Base-by-base conservation (phyloP, 1,140 invertebrate species). In the Pararge aegeria region DNA sequence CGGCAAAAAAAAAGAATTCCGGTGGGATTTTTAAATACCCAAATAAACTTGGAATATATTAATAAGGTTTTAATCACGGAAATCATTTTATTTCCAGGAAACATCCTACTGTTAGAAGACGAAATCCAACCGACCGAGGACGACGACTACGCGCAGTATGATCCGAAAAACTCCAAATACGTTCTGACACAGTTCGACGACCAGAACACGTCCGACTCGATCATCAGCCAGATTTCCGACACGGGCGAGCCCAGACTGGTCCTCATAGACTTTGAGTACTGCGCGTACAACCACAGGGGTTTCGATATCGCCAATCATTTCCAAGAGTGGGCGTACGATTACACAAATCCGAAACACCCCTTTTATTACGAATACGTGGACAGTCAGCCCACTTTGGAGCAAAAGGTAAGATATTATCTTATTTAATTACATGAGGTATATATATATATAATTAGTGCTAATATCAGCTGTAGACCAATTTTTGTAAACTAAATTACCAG, bases 231-330 rank as follows among this genome's bases (percentile, higher is more conserved):
- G 1, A 76, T 81, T 5, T 86, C 87, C 0, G 93, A 92, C 58
- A 91, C 88, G 1, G 83, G 85, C 5, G 92, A 93, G 61, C 90
- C 92, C n/a, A 92, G 93, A 68, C 79, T 97, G 21, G 94, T 95
- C 10, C 91, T 97, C 19, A 97, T 97, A 76, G 97, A 98, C 82
- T 98, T 96, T 86, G 97, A 98, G 87, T 98, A 98, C 80, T 97
- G 96, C 80, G 95, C 96, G 0, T 98, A 98, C 86, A 98, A 98
- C 82, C 97, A 97, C 81, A 66, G 98, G 61, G 97, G 95, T 0
- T 99, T 98, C 90, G 98, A 99, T 89, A 90, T 99, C 55, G 98
- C 97, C 2, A 99, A 99, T 90, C 98, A 99, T 80, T 98, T 99
- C 83, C 93, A 96, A 63, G 98, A 99, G 88, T 99, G 97, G 97